Conservation (phyloP, 2,888 invertebrate species). For the Toxonevra muliebris region DNA sequence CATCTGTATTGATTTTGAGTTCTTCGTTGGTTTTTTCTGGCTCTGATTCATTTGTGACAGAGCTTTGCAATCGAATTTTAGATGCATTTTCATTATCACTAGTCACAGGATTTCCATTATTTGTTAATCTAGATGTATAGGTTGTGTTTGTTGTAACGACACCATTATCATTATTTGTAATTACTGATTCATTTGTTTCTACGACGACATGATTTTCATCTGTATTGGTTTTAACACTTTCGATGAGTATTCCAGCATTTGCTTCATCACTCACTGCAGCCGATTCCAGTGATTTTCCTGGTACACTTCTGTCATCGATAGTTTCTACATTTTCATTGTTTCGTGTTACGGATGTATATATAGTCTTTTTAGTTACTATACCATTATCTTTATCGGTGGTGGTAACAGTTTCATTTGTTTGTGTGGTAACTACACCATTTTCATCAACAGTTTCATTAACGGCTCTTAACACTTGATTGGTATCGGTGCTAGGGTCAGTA, state of each 20-base stretch:
- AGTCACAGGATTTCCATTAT: not conserved
- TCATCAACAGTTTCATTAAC: not conserved
- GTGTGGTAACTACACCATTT: not conserved
- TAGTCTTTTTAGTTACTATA: not conserved
- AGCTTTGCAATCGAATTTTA: too few relatives aligned
- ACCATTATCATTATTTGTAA: conserved; percentile 6
- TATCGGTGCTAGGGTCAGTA: not conserved
- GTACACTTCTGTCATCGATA: too few relatives aligned
- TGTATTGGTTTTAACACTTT: not conserved
- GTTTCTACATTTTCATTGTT: too few relatives aligned
- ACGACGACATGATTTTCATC: not conserved
- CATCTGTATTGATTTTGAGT: too few relatives aligned
- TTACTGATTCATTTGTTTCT: conserved; percentile 1
- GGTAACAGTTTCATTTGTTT: not conserved
- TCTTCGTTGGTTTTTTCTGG: too few relatives aligned
- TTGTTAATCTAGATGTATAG: conserved; percentile 26
- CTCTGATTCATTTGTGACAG: too few relatives aligned
- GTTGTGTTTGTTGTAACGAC: conserved; percentile 4
- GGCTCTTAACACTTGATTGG: not conserved
- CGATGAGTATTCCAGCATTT: not conserved
- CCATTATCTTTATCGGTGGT: not conserved
- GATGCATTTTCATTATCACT: not conserved
- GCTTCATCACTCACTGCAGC: not conserved
- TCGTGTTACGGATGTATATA: not conserved
- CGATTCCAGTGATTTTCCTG: not conserved